A percentile compares a stretch with the other conserved stretches of the same genome.
Conservation (phyloP, 2,888 invertebrate genomes). For the Lepidochitona cinerea region DNA sequence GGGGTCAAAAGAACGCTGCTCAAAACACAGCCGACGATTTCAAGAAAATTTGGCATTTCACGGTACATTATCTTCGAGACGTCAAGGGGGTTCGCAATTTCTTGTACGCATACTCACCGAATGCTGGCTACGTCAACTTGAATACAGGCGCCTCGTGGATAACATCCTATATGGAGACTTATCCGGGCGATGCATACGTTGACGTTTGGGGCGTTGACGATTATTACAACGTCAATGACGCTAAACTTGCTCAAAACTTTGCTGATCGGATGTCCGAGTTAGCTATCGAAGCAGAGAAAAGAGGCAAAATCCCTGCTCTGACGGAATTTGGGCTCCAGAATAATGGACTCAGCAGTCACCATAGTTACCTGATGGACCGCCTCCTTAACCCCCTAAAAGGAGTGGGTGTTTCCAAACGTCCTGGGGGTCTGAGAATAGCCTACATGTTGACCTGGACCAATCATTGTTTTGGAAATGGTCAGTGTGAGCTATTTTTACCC, state of each 20-base stretch:
- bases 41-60: constrained; percentile 25
- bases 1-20: constrained; percentile 24
- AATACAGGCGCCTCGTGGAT: neutral
- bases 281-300: constrained; percentile 22
- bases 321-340: constrained; percentile 29
- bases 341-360: constrained; percentile 20
- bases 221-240: constrained; percentile 22
- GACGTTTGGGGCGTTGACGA: constrained; percentile 31
- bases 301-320: constrained; percentile 30
- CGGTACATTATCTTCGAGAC: constrained; percentile 27
- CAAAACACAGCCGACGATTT: constrained; percentile 27
- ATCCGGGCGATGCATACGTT: constrained; percentile 32
- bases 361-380: constrained; percentile 28
- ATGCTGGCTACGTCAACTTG: neutral
- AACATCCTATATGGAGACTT: constrained; percentile 19
- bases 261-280: constrained; percentile 9
- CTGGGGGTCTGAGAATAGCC: constrained; percentile 8
- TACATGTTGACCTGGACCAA: constrained; percentile 32
- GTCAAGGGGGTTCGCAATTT: constrained; percentile 31
- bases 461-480: constrained; percentile 15
- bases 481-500: constrained; percentile 14
- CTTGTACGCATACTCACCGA: constrained; percentile 31
- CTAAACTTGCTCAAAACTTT: constrained; percentile 3
- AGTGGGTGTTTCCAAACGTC: constrained; percentile 4
- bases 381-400: constrained; percentile 21